Conservation (phyloP, 2,797 vertebrate genomes). For the Sandelia bainsii region DNA sequence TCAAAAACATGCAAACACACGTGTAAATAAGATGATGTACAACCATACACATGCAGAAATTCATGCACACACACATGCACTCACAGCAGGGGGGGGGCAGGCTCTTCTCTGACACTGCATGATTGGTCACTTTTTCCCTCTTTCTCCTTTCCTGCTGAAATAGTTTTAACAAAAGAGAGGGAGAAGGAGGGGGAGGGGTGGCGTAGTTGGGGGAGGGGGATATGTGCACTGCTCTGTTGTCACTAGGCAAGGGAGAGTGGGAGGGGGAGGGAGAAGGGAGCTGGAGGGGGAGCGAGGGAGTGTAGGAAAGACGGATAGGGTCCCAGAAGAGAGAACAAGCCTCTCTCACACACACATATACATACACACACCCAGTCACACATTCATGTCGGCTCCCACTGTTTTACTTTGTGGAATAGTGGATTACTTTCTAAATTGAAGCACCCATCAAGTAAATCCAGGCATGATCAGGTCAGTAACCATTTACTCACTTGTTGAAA, state of each 20-base stretch:
- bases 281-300: constrained; percentile 68
- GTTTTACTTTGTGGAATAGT: constrained; percentile 62
- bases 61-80: constrained; percentile 30
- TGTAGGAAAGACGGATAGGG: constrained; percentile 72
- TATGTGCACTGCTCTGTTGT: constrained; percentile 76
- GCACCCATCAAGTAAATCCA: constrained; percentile 36
- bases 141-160: constrained; percentile 82
- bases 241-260: constrained; percentile 66
- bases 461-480: constrained; percentile 75
- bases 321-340: constrained; percentile 65
- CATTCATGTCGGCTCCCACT: constrained; percentile 34
- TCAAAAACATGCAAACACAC: constrained; percentile 11
- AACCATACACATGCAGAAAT: constrained; percentile 21
- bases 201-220: constrained; percentile 74
- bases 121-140: constrained; percentile 83
- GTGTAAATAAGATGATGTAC: constrained; percentile 5
- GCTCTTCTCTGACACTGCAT: constrained; percentile 75
- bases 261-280: constrained; percentile 58
- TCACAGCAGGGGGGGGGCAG: constrained; percentile 46
- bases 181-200: constrained; percentile 65
- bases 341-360: constrained; percentile 8
- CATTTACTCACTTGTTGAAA: constrained; percentile 34
- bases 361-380: constrained; percentile 4
- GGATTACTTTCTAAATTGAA: constrained; percentile 63
- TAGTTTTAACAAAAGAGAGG: constrained; percentile 84